Evolutionary conservation across 2,797 vertebrate species (phyloP).

Genomic region (Peromyscus melanophrys): DNA sequence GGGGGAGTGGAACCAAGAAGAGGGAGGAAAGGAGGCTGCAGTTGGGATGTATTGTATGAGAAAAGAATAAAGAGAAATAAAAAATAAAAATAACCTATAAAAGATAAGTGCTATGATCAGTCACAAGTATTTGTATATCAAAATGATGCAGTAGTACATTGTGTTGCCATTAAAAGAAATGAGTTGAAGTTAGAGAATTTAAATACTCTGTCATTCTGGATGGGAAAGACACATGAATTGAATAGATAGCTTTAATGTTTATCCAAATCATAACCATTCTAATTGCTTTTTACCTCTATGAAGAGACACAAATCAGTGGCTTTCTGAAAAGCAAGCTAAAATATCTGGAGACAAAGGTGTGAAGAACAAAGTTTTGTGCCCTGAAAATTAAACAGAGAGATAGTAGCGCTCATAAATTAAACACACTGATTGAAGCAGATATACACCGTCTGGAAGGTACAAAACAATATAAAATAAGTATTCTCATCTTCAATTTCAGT

Average conservation of each 20-base stretch:
- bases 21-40: background rate
- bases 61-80: background rate
- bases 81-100: background rate
- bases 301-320: conserved; percentile 18
- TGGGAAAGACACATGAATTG: background rate
- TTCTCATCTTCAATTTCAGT: conserved; percentile 46
- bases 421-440: conserved; percentile 25
- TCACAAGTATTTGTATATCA: background rate
- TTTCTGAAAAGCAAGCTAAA: conserved; percentile 49
- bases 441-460: conserved; percentile 23
- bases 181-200: background rate
- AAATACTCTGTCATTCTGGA: background rate
- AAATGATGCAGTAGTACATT: background rate
- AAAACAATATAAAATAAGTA: background rate
- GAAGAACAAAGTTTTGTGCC: conserved; percentile 47
- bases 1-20: accelerated
- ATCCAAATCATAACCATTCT: background rate
- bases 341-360: conserved; percentile 57
- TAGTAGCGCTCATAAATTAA: conserved; percentile 70
- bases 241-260: background rate
- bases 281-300: background rate
- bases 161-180: background rate
- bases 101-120: background rate
- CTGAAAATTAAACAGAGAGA: conserved; percentile 68
- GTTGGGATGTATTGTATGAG: background rate